Evolutionary conservation across 2,888 invertebrate species (phyloP).

Genomic region (Chydorus sphaericus): DNA sequence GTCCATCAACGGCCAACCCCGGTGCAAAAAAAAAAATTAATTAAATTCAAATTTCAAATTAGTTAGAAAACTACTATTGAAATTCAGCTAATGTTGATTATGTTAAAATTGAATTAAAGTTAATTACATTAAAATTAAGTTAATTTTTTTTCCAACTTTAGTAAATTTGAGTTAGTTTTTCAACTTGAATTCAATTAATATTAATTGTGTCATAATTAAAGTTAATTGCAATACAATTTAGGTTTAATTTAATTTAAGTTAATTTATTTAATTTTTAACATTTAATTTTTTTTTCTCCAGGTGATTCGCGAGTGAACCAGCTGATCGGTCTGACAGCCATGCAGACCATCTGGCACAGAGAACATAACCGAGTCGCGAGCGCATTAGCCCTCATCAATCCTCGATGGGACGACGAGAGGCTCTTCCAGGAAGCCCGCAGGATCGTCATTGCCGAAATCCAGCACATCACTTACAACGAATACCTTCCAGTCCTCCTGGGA

Average conservation of each 20-base stretch:
- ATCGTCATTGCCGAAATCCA: constrained; percentile 20
- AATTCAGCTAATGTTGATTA: too few relatives aligned
- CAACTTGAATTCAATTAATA: too few relatives aligned
- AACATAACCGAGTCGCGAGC: constrained; percentile 26
- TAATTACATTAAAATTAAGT: neutral
- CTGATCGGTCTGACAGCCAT: constrained; percentile 15
- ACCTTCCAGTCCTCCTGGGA: constrained; percentile 21
- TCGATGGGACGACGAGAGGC: constrained; percentile 20
- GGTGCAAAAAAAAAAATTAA: too few relatives aligned
- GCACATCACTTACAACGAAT: constrained; percentile 21
- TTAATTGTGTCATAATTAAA: too few relatives aligned
- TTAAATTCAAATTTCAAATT: too few relatives aligned
- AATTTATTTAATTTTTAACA: too few relatives aligned
- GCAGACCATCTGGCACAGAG: constrained; percentile 17
- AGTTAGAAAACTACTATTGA: too few relatives aligned
- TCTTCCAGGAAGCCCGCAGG: constrained; percentile 20
- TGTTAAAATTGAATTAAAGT: too few relatives aligned
- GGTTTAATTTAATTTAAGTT: neutral
- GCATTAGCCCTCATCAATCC: constrained; percentile 21
- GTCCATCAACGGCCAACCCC: too few relatives aligned
- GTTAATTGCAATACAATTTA: too few relatives aligned
- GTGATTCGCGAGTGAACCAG: constrained; percentile 19
- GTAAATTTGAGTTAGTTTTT: neutral
- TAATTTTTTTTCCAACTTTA: neutral
- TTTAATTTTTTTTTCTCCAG: constrained; percentile 14